phyloP scores from a whole-genome alignment of 1,140 invertebrate genomes.

The Chironomus striatipennis region DNA sequence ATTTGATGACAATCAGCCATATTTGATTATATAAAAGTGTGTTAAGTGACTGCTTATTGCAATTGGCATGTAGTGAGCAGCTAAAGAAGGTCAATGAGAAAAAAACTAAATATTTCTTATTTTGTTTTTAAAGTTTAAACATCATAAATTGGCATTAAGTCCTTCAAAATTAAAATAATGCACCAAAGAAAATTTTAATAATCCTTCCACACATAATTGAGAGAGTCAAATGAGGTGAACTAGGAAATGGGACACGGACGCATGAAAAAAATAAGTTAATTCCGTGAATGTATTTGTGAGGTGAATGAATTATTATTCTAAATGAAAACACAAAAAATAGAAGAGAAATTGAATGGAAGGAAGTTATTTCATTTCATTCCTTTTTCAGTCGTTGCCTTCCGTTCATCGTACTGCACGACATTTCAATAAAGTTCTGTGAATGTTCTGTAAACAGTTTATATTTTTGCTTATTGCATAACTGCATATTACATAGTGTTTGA shows the following conservation, averaged over 20 bases:
- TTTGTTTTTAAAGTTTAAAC: neutral
- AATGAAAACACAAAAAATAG: too few species aligned
- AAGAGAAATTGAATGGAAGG: neutral
- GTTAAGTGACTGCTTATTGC: neutral
- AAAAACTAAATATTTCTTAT: neutral
- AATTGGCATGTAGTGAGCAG: neutral
- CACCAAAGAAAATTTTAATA: neutral
- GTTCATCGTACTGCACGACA: slow-evolving; percentile 11
- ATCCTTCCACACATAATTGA: slow-evolving; percentile 2
- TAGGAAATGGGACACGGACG: slow-evolving; percentile 3
- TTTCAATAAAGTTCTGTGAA: neutral
- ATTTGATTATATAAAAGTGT: neutral
- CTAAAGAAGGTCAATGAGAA: neutral
- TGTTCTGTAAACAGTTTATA: neutral
- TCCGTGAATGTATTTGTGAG: neutral
- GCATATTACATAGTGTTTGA: neutral
- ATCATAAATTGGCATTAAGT: neutral
- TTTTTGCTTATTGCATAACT: neutral
- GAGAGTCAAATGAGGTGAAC: neutral
- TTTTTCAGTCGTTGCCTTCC: neutral
- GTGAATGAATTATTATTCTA: neutral
- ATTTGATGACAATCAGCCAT: neutral
- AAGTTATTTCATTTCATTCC: neutral
- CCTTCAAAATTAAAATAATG: neutral
- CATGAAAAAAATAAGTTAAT: too few species aligned